Percentiles rank a stretch among this genome's conserved stretches.
These are phyloP conservation scores for Syngnathus acus DNA, from an alignment of 2,797 vertebrate species.

Conservation along the genomic window DNA sequence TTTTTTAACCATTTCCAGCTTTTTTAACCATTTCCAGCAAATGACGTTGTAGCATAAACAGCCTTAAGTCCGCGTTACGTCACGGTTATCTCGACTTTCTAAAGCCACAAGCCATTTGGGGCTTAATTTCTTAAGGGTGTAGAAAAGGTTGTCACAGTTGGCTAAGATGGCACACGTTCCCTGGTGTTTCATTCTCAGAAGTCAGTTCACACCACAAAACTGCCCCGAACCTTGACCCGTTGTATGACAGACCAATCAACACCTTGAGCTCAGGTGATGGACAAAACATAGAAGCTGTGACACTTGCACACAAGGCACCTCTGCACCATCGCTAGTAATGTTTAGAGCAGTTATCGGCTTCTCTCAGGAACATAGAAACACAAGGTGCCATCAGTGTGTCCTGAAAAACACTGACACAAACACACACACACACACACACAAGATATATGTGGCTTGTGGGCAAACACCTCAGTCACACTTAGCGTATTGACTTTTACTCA, in stretches of 20 bases:
- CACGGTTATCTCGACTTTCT: slow-evolving; percentile 27
- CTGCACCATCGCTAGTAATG: slow-evolving; percentile 32
- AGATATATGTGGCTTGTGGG: slow-evolving; percentile 56
- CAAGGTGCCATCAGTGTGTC: slow-evolving; percentile 24
- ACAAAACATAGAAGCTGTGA: slow-evolving; percentile 61
- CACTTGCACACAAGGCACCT: slow-evolving; percentile 49
- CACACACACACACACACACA: slow-evolving; percentile 19
- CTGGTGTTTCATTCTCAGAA: slow-evolving; percentile 73
- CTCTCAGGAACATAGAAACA: slow-evolving; percentile 60
- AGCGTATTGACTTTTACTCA: slow-evolving; percentile 71
- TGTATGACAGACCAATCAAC: slow-evolving; percentile 65
- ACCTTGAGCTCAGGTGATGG: slow-evolving; percentile 61
- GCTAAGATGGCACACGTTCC: slow-evolving; percentile 58
- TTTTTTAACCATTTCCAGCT: too few species aligned
- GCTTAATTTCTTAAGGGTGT: slow-evolving; percentile 51
- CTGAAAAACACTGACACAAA: slow-evolving; percentile 47
- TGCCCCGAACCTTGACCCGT: slow-evolving; percentile 60
- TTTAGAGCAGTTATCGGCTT: slow-evolving; percentile 59
- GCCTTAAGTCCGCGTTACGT: slow-evolving; percentile 7
- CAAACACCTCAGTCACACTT: slow-evolving; percentile 67
- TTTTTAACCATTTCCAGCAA: not conserved
- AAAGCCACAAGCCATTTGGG: slow-evolving; percentile 37
- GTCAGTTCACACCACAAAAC: slow-evolving; percentile 66
- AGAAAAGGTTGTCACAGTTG: slow-evolving; percentile 59
- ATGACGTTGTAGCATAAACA: not conserved